Evolutionary conservation across 2,888 invertebrate species (phyloP), one percentile per base, ranked within the genome.

Genomic region (Cryptus armator): DNA sequence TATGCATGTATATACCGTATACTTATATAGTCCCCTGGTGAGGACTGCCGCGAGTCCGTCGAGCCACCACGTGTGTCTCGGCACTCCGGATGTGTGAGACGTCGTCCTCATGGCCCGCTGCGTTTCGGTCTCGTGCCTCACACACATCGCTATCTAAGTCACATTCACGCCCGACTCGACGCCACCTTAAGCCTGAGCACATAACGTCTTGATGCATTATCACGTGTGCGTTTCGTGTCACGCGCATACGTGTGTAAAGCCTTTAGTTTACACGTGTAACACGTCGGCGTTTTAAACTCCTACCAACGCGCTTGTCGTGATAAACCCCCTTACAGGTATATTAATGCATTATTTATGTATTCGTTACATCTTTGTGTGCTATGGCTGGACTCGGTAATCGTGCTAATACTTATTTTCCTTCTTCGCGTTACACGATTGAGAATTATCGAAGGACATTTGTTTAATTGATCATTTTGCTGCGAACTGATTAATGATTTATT

Each of bases 31-130:
- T 9, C 14, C 37, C 51, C 24, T 51, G 37, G 64, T 19, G 64
- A 46, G 72, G 43, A 46, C 44, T 56, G 59, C 67, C 67, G 12
- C 19, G 37, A 75, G 74, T 62, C 66, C 32, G 62, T 37, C 37
- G 37, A 37, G 37, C 7, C 7, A 24, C 37, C 4, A 67, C 84
- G 19, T 53, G 75, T 68, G 70, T 75, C 71, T 53, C 72, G 62
- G 62, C 72, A 77, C 81, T 84, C 77, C 77, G 81, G 70, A 84
- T 84, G 84, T 68, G 77, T 77, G 81, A 81, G 84, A 77, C 76
- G 79, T 64, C 48, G 76, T 80, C 81, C 71, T 77, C 80, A 77
- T 67, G 62, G 77, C 76, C 76, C 67, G 76, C 84, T 76, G 80
- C 43, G 72, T 71, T 77, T 77, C 70, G 76, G 81, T 64, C 81